phyloP scores from a whole-genome alignment of 2,113 vertebrate species.

The Saiga tatarica region DNA sequence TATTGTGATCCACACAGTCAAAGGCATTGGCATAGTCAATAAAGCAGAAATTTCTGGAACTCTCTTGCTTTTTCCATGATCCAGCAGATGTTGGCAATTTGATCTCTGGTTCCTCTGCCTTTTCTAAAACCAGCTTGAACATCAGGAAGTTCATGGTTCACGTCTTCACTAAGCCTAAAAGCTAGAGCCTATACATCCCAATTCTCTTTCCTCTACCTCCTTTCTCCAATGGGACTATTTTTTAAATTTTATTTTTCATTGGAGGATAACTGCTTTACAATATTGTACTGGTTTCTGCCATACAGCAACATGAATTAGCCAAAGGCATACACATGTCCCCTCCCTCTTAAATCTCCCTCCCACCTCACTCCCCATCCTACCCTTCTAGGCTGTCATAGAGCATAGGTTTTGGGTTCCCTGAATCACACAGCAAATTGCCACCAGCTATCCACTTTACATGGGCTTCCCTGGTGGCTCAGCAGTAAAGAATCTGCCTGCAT shows the following conservation, averaged over 20 bases:
- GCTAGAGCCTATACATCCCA: neutral
- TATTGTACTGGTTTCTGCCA: neutral
- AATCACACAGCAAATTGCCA: neutral
- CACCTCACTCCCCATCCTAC: neutral
- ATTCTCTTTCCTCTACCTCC: neutral
- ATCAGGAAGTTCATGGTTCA: no score
- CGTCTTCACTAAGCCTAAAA: no score
- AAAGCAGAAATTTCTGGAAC: no score
- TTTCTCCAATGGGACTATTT: neutral
- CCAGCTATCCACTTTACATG: neutral
- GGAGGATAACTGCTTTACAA: neutral
- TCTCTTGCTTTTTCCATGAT: no score
- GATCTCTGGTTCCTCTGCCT: no score
- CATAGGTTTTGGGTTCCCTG: neutral
- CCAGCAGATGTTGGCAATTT: no score
- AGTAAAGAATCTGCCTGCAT: neutral
- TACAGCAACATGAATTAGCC: neutral
- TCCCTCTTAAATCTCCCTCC: neutral
- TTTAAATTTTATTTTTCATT: neutral
- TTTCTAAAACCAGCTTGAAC: no score
- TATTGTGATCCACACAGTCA: no score
- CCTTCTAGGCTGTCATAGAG: neutral
- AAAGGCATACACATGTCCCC: neutral
- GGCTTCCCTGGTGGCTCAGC: neutral
- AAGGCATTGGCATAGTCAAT: no score